A percentile compares a stretch with the other conserved stretches of the same genome.
Evolutionary conservation across 2,113 vertebrate species (phyloP).

Genomic region (Gnathonemus longibarbis): DNA sequence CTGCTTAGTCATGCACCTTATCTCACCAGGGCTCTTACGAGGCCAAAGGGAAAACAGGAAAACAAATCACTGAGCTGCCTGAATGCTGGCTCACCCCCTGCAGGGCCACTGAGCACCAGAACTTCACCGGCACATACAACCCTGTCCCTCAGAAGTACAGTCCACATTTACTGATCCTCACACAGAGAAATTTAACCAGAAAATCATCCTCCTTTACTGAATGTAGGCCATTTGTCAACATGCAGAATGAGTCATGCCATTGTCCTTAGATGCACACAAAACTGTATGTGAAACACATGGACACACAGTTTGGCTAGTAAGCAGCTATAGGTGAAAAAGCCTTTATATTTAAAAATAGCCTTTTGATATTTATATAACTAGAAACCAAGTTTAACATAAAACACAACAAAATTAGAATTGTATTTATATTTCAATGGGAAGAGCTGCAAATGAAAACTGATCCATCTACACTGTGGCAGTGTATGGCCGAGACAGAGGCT

Average conservation of each 20-base stretch:
- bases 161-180: neutral
- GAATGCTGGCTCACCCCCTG: constrained; percentile 30
- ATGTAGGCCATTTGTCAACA: neutral
- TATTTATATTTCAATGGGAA: neutral
- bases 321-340: neutral
- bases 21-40: constrained; percentile 30
- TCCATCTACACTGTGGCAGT: neutral
- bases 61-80: constrained; percentile 47
- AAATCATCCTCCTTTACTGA: neutral
- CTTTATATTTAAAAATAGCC: neutral
- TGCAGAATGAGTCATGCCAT: neutral
- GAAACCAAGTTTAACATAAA: neutral
- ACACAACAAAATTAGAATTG: neutral
- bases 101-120: constrained; percentile 35
- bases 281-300: neutral
- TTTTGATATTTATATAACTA: neutral
- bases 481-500: neutral
- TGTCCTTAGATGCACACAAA: neutral
- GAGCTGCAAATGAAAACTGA: neutral
- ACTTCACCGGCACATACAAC: constrained; percentile 32
- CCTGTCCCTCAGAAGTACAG: neutral
- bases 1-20: constrained; percentile 54
- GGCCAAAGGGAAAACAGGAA: constrained; percentile 46
- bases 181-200: neutral
- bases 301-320: neutral